A percentile compares a stretch with the other conserved stretches of the same genome.
Conservation (phyloP, 64 coral and sea anemone species). For the Montipora foliosa region DNA sequence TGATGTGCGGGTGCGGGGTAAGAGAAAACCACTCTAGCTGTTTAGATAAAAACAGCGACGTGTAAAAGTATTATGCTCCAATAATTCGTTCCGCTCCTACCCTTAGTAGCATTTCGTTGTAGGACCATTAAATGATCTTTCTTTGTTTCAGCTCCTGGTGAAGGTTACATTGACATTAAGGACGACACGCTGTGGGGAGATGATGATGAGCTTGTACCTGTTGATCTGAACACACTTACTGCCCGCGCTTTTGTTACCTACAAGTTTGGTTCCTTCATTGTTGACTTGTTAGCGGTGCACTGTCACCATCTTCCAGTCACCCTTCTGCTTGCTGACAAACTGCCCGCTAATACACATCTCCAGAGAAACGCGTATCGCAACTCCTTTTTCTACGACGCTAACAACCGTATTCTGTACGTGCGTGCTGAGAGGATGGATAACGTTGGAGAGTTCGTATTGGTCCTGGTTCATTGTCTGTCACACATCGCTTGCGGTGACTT, state of each 20-base stretch:
- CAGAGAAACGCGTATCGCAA: conserved; percentile 95
- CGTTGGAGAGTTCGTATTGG: conserved; percentile 94
- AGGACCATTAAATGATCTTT: not conserved
- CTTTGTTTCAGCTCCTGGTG: conserved; percentile 57
- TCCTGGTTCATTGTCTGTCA: conserved; percentile 92
- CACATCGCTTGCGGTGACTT: conserved; percentile 91
- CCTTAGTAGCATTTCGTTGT: not conserved
- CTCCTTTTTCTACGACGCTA: conserved; percentile 95
- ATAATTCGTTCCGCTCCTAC: not conserved
- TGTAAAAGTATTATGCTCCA: too few relatives aligned
- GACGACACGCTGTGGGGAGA: conserved; percentile 92
- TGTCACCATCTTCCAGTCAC: conserved; percentile 95
- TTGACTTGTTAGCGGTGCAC: conserved; percentile 90
- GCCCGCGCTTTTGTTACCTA: conserved; percentile 88
- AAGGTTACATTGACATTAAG: conserved; percentile 99
- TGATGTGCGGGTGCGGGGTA: too few relatives aligned
- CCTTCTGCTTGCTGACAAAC: conserved; percentile 87
- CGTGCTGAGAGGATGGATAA: conserved; percentile 89
- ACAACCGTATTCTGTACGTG: conserved; percentile 94
- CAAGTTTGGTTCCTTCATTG: conserved; percentile 97
- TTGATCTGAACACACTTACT: conserved; percentile 90
- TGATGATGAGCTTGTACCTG: conserved; percentile 93
- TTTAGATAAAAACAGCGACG: too few relatives aligned
- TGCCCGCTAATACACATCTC: conserved; percentile 84
- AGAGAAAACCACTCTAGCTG: too few relatives aligned